Conservation (phyloP, 2,888 invertebrate species). For the Polymixis flavicincta region DNA sequence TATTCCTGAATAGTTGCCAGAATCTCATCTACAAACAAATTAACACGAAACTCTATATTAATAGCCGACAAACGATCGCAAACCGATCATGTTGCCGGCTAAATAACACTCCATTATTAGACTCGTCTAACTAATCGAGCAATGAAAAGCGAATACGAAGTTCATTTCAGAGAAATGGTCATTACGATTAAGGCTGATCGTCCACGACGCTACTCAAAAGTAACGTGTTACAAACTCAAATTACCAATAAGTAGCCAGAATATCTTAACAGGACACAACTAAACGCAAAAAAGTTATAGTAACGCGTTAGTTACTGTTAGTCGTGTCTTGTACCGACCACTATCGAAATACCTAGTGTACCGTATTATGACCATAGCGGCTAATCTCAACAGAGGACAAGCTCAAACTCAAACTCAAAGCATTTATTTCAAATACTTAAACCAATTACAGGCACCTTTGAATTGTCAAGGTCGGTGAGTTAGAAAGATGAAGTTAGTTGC, state of each 20-base stretch:
- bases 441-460: too few species aligned
- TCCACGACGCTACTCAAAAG: neutral
- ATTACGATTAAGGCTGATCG: slow-evolving; percentile 45
- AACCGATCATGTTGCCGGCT: slow-evolving; percentile 36
- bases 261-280: neutral
- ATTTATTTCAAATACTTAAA: too few species aligned
- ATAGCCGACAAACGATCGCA: slow-evolving; percentile 28
- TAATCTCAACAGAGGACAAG: too few species aligned
- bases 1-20: slow-evolving; percentile 18
- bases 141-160: slow-evolving; percentile 41
- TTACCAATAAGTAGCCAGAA: neutral
- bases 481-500: too few species aligned
- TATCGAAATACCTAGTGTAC: too few species aligned
- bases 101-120: slow-evolving; percentile 47
- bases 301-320: neutral
- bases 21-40: slow-evolving; percentile 44
- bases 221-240: neutral
- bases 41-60: slow-evolving; percentile 44
- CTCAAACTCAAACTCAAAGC: too few species aligned
- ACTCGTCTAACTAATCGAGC: slow-evolving; percentile 42
- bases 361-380: too few species aligned
- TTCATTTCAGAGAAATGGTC: slow-evolving; percentile 60
- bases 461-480: too few species aligned
- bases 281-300: neutral
- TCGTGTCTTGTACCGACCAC: neutral